Base-by-base conservation (phyloP, 2,797 vertebrate species). In the Neostethus bicornis region DNA sequence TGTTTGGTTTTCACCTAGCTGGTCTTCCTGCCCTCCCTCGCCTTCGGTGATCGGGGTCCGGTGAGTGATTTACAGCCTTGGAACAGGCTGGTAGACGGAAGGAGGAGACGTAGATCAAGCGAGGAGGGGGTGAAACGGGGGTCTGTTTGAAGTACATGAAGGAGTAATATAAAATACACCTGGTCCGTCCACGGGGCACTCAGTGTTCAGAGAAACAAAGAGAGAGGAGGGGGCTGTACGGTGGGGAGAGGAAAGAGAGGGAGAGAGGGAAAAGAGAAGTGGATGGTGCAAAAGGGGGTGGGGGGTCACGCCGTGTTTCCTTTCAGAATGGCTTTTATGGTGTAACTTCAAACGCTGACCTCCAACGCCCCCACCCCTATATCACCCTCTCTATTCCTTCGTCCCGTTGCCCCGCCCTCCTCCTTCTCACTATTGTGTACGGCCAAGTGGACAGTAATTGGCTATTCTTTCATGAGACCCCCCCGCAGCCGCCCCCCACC, bases 121-220 rank as follows among this genome's bases (percentile, higher is more conserved):
- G 73, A 55, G 65, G 81, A 75, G 59, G 70, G 69, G 51, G 14
- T 50, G 74, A 84, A 81, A 81, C 65, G 73, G 81, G 83, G 53
- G 65, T 66, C 70, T 79, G 80, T 92, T 92, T 93, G 91, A 93
- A 90, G 90, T 89, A 89, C 85, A 88, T 90, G 79, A 90, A 91
- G 87, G 83, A 81, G 87, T 85, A 85, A 90, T 91, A 92, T 91
- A 91, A 91, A 93, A 90, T 91, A 92, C 91, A 93, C 92, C 91
- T 92, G 91, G 90, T 82, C 81, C 76, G 83, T 88, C 87, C 81
- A 77, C 43, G 80, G 81, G 82, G 82, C 83, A 77, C 70, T 75
- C 61, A 70, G 54, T 80, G 72, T 77, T 76, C 71, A 53, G 68
- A 74, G 74, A 85, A 84, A 89, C 85, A 90, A 86, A 87, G 75